Conservation (phyloP, 2,113 vertebrate genomes). For the Pseudonaja textilis region DNA sequence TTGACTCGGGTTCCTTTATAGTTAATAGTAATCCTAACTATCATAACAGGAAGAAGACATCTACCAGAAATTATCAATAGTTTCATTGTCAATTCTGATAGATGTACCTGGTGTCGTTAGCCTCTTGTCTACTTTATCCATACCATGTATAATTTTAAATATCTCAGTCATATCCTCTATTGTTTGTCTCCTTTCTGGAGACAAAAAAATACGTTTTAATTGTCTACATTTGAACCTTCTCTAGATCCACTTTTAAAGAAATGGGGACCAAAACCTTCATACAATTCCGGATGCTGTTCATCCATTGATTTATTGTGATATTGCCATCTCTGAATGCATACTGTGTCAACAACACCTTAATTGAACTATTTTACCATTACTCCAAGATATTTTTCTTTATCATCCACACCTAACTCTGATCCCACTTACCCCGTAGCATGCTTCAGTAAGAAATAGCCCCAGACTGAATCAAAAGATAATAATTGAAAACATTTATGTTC, state of each 20-base stretch:
- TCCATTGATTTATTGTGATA: not conserved
- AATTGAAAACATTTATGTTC: not conserved
- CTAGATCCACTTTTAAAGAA: not conserved
- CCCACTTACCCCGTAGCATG: not conserved
- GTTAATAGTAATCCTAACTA: no score
- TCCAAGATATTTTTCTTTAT: not conserved
- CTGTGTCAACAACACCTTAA: not conserved
- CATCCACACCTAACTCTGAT: not conserved
- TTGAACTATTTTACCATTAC: not conserved
- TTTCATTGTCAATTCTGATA: not conserved
- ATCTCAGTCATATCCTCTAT: no score
- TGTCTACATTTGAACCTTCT: no score
- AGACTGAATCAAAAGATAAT: not conserved
- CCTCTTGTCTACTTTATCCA: no score
- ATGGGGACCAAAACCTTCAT: not conserved
- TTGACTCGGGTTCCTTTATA: no score
- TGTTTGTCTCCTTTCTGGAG: no score
- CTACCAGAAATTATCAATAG: not conserved
- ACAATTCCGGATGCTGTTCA: not conserved
- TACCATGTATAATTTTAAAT: no score
- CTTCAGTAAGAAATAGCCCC: not conserved
- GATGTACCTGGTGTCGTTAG: not conserved
- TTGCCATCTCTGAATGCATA: not conserved
- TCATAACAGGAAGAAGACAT: not conserved
- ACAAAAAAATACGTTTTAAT: no score